Percentiles rank a stretch among this genome's conserved stretches.
Evolutionary conservation across 1,140 invertebrate genomes (phyloP).

Genomic region (Formica selysi): DNA sequence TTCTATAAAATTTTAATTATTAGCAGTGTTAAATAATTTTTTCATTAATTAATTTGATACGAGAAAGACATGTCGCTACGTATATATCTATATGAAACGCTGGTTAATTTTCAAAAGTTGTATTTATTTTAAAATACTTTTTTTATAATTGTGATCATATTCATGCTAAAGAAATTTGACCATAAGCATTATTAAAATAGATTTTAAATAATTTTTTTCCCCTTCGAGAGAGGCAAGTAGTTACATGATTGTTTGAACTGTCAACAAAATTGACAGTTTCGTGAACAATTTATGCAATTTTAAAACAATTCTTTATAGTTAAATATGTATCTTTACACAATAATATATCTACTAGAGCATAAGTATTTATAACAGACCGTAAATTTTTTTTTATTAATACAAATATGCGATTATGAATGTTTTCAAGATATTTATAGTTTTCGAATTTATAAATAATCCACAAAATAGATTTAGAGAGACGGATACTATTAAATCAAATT

Average conservation of each 20-base stretch:
- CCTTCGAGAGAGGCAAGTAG: not conserved
- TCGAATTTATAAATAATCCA: not conserved
- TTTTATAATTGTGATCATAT: not conserved
- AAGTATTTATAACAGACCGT: not conserved
- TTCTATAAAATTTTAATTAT: too few species aligned
- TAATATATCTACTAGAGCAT: not conserved
- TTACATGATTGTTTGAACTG: not conserved
- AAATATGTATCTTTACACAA: not conserved
- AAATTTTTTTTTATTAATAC: not conserved
- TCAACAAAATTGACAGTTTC: not conserved
- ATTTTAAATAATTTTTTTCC: not conserved
- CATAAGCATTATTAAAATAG: not conserved
- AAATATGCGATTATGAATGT: too few species aligned
- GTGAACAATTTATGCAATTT: not conserved
- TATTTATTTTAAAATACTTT: not conserved
- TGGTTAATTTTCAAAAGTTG: too few species aligned
- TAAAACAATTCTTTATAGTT: not conserved
- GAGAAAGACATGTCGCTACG: too few species aligned
- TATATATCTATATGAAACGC: too few species aligned
- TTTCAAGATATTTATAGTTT: not conserved
- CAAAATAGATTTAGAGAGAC: not conserved
- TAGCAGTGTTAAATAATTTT: too few species aligned
- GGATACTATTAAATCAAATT: not conserved
- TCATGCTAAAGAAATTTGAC: not conserved
- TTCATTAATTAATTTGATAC: too few species aligned